These are phyloP conservation scores for Sigmodon hispidus DNA, from an alignment of 2,113 vertebrate genomes.

Conservation along the genomic window DNA sequence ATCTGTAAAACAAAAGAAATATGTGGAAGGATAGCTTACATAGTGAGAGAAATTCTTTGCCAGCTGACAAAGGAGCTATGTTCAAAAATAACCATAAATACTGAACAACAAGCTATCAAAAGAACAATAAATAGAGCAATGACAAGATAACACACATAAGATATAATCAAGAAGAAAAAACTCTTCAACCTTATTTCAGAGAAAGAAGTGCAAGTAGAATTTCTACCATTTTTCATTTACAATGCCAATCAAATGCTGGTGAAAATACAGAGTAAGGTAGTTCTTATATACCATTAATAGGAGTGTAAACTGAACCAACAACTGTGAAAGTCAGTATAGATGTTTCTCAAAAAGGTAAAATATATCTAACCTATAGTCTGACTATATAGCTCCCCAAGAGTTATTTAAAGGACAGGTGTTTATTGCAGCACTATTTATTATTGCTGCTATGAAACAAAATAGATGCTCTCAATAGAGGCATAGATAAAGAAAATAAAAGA, in stretches of 20 bases:
- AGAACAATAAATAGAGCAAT: background rate
- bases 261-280: background rate
- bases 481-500: background rate
- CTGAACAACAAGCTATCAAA: background rate
- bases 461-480: background rate
- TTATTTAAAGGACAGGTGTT: background rate
- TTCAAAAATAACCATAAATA: background rate
- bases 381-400: background rate
- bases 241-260: background rate
- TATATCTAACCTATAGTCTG: background rate
- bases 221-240: background rate
- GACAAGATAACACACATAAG: no score
- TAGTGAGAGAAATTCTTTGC: background rate
- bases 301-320: no score
- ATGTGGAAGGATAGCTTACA: rapidly evolving
- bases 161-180: background rate
- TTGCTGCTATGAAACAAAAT: background rate
- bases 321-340: background rate
- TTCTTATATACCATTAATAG: rapidly evolving
- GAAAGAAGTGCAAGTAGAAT: background rate
- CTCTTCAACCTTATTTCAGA: background rate
- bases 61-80: background rate
- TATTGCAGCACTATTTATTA: background rate
- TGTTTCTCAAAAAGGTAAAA: background rate
- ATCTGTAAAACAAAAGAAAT: background rate